Percentiles rank a stretch among this genome's conserved stretches.
These are phyloP conservation scores for Caradrina kadenii DNA, from an alignment of 2,888 invertebrate genomes.

Conservation along the genomic window DNA sequence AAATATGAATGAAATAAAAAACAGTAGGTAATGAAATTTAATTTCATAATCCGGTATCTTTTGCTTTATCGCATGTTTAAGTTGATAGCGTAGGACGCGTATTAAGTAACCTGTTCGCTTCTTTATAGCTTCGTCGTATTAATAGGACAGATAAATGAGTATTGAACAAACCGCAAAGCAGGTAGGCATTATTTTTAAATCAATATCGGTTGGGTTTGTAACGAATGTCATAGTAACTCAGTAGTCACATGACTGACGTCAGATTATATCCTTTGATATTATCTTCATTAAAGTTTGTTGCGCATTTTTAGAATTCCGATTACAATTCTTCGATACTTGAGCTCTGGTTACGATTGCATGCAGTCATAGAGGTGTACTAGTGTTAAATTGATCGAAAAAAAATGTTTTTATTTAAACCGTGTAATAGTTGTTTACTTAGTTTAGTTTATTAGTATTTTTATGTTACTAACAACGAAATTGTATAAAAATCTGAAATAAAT, in stretches of 20 bases:
- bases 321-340: too few relatives aligned
- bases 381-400: too few relatives aligned
- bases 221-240: slow-evolving; percentile 9
- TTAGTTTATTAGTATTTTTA: too few relatives aligned
- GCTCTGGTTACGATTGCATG: too few relatives aligned
- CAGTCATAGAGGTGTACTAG: too few relatives aligned
- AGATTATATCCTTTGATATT: slow-evolving; percentile 8
- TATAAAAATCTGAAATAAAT: too few relatives aligned
- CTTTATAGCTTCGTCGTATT: slow-evolving; percentile 33
- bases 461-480: too few relatives aligned
- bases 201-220: slow-evolving; percentile 27
- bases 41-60: slow-evolving; percentile 68
- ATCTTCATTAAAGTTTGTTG: not conserved
- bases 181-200: slow-evolving; percentile 40
- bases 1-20: slow-evolving; percentile 73
- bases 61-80: slow-evolving; percentile 43
- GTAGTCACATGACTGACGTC: slow-evolving; percentile 4
- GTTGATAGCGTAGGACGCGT: slow-evolving; percentile 44
- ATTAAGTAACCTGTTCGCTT: slow-evolving; percentile 52
- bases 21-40: slow-evolving; percentile 58
- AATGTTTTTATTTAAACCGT: too few relatives aligned
- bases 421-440: too few relatives aligned
- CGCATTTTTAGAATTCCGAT: not conserved
- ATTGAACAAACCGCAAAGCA: slow-evolving; percentile 47
- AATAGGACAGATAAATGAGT: slow-evolving; percentile 43